Base-by-base conservation (phyloP, 2,888 invertebrate genomes). In the Eutolmus rufibarbis region DNA sequence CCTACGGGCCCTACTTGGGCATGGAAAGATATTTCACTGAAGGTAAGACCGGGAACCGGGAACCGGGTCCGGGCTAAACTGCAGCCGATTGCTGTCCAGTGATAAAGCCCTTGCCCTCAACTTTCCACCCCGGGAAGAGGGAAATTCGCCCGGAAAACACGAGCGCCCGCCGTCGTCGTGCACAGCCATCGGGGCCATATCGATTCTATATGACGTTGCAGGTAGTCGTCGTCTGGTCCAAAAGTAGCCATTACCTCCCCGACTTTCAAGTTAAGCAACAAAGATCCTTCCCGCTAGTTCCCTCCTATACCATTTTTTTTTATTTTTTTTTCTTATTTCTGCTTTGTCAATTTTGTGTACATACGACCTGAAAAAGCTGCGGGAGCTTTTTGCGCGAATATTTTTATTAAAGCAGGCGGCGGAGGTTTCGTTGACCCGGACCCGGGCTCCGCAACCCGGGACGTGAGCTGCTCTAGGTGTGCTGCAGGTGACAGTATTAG, bases 181-280 rank as follows among this genome's bases (percentile, higher is more conserved):
- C 43, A 87, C 57, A 74, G 84, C 76, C 87, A 81, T 82, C 84
- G 84, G 74, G 74, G 46, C 43, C 51, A 40, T 87, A 87, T 87
- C 87, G 87, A 87, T 87, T 87, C 82, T 19, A 82, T 66, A 87
- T 86, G 86, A 78, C 87, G 56, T 46, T 87, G 87, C 87, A 84
- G 79, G 79, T 79, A 74, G 77, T 86, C 76, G 51, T 74, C 31
- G 87, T 82, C 87, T 87, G 87, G 81, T 87, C 79, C 74, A 82
- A 87, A 81, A 87, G 74, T 66, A 74, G 87, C 74, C 77, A 76
- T 66, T 87, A 74, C 79, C 74, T 79, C 77, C 87, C 40, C 34
- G 14, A 79, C 66, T 66, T 87, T 81, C 66, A 81, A 87, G 87
- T 87, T 81, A 79, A 40, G 81, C 87, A 79, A 87, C 81, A 87